phyloP scores from a whole-genome alignment of 1,140 invertebrate species.

The Leptopilina clavipes region DNA sequence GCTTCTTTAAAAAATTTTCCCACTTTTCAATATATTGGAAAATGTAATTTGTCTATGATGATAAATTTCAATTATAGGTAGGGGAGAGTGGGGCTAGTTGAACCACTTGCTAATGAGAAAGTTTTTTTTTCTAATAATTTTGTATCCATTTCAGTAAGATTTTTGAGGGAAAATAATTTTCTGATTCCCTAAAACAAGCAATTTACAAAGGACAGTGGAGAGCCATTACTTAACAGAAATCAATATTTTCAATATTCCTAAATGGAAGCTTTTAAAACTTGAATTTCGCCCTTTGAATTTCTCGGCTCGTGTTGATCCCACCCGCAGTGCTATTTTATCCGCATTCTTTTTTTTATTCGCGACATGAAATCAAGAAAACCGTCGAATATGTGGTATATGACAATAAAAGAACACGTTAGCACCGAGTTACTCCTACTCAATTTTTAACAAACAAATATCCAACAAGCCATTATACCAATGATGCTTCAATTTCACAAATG shows the following conservation, averaged over 20 bases:
- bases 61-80: no score
- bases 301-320: constrained; percentile 50
- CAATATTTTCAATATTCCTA: constrained; percentile 64
- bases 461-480: constrained; percentile 40
- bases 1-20: no score
- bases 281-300: constrained; percentile 39
- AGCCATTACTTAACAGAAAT: constrained; percentile 60
- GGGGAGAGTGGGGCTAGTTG: no score
- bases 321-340: constrained; percentile 44
- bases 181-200: not conserved
- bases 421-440: constrained; percentile 40
- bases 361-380: constrained; percentile 53
- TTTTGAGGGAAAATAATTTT: no score
- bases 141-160: no score
- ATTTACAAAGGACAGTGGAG: not conserved
- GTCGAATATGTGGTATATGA: constrained; percentile 52
- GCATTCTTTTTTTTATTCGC: constrained; percentile 50
- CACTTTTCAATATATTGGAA: no score
- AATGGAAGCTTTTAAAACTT: constrained; percentile 58
- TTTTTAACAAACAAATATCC: constrained; percentile 43
- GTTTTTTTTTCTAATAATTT: no score
- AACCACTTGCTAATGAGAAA: no score
- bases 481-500: constrained; percentile 55
- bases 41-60: no score
- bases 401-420: constrained; percentile 56